phyloP scores from a whole-genome alignment of 23 tunicate genomes.

The Halocynthia roretzi region DNA sequence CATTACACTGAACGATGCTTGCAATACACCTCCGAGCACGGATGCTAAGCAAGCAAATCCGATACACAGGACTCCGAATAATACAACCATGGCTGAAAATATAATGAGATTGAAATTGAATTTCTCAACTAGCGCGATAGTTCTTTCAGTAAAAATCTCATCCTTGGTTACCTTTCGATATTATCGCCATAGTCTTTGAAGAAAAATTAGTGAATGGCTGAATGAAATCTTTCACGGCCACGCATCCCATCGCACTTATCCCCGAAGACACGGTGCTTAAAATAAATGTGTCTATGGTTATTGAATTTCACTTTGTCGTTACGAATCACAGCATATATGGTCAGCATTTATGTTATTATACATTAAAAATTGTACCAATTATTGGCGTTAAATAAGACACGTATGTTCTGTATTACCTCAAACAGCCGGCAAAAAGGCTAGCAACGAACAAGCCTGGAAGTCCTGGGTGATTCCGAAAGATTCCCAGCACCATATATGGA shows the following conservation, averaged over 20 bases:
- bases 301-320: neutral
- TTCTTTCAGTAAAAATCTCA: too few species aligned
- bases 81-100: conserved; percentile 9
- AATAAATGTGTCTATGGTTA: neutral
- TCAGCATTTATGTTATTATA: too few species aligned
- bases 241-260: conserved; percentile 15
- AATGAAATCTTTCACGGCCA: conserved; percentile 21
- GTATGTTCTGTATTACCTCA: conserved; percentile 4
- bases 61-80: conserved; percentile 27
- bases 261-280: conserved; percentile 18
- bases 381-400: too few species aligned
- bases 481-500: conserved; percentile 6
- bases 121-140: neutral
- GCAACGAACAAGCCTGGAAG: conserved; percentile 23
- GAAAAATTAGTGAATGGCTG: conserved; percentile 10
- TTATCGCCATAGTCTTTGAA: neutral
- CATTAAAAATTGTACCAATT: too few species aligned
- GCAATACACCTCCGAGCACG: conserved; percentile 14
- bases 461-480: conserved; percentile 17
- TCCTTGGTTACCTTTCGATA: conserved; percentile 10
- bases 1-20: conserved; percentile 19
- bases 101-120: neutral
- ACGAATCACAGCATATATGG: too few species aligned
- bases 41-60: conserved; percentile 20
- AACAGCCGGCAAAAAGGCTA: conserved; percentile 21